phyloP scores from a whole-genome alignment of 2,113 vertebrate species.

The Phylloscopus trochiloides region DNA sequence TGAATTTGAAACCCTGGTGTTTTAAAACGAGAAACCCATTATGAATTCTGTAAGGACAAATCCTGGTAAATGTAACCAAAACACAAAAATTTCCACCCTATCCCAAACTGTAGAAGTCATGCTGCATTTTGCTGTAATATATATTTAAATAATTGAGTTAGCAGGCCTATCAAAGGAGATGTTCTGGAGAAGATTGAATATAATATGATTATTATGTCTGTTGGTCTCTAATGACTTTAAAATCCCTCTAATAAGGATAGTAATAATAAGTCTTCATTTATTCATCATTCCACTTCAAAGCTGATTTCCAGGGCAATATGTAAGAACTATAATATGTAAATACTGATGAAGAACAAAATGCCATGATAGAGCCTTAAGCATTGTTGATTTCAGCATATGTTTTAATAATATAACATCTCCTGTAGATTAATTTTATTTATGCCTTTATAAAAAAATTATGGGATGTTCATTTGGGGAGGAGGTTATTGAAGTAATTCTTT shows the following conservation, averaged over 20 bases:
- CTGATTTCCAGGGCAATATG: constrained; percentile 36
- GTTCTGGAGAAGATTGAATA: constrained; percentile 45
- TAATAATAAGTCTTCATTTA: constrained; percentile 57
- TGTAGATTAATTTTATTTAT: neutral
- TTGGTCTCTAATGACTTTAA: constrained; percentile 62
- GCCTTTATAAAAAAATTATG: neutral
- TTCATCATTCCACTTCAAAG: constrained; percentile 50
- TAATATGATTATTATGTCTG: constrained; percentile 36
- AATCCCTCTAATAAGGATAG: constrained; percentile 54
- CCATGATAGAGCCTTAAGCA: neutral
- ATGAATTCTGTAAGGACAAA: neutral
- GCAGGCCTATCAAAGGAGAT: constrained; percentile 22
- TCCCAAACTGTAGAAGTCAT: neutral
- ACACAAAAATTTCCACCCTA: neutral
- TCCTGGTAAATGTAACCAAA: neutral
- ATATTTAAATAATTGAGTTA: constrained; percentile 44
- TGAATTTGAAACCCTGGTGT: neutral
- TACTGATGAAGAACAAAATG: constrained; percentile 25
- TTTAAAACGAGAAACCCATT: neutral
- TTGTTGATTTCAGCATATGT: constrained; percentile 11
- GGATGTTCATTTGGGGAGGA: neutral
- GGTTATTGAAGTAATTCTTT: neutral
- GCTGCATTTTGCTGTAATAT: neutral
- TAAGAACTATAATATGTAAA: constrained; percentile 32
- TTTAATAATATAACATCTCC: neutral